Evolutionary conservation across 2,797 vertebrate genomes (phyloP), one percentile per base, ranked within the genome.

Genomic region (Sebastes trivittatus): DNA sequence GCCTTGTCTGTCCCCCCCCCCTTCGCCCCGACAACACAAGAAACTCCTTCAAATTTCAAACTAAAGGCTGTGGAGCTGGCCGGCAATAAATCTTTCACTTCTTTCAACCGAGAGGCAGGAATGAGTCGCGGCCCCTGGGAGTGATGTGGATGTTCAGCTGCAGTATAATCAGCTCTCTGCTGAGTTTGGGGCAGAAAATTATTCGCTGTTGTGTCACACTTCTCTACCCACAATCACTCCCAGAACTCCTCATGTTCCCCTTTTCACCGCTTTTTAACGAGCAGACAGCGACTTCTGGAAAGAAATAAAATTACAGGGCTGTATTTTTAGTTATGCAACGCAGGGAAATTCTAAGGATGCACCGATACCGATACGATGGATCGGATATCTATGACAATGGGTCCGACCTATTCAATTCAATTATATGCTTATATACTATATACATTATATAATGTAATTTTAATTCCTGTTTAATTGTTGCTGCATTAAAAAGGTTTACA

Each of bases 111-210:
- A 80, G 78, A 77, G 30, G 34, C 74, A 71, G 72, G 54, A 86
- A 75, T n/a, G 71, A 85, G 55, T 76, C 3, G 16, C 61, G 11
- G 72, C 79, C 80, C 20, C 25, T 63, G 85, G 80, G 83, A 85
- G 59, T 13, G 56, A 62, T 78, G 75, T 62, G 80, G 77, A 84
- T 82, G 42, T 75, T 82, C 46, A 29, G 81, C 75, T 79, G 78
- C 74, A 64, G 72, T 30, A 68, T 93, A 91, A 93, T 87, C 77
- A 91, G 72, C 81, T 81, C 81, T 83, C 81, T 77, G 80, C 80
- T 77, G 85, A 82, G 65, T 81, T 77, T 10, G 20, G 16, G 62
- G 13, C 58, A 59, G 64, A 81, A 77, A 74, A 38, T 74, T n/a
- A 69, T 82, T 68, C 59, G 68, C 32, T 61, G 14, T 80, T 66